A percentile compares a stretch with the other conserved stretches of the same genome.
Conservation (phyloP, 2,113 vertebrate species). For the Alethe castanea region DNA sequence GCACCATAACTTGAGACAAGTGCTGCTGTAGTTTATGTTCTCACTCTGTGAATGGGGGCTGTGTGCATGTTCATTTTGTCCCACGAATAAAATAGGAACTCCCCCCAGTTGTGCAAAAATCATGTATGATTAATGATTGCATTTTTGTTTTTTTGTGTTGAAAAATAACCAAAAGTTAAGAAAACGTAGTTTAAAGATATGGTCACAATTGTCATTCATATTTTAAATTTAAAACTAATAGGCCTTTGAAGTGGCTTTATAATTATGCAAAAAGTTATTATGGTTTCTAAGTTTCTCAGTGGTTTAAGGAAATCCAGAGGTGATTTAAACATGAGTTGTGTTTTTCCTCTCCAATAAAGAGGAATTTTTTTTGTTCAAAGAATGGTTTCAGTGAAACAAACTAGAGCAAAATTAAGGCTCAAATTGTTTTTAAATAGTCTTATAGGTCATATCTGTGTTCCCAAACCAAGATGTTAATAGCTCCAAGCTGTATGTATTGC, state of each 20-base stretch:
- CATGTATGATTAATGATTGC: constrained; percentile 33
- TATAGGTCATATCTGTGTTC: constrained; percentile 68
- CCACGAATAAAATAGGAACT: constrained; percentile 40
- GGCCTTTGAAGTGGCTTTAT: constrained; percentile 47
- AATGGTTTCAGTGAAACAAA: constrained; percentile 80
- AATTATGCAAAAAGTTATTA: constrained; percentile 55
- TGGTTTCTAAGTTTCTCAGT: constrained; percentile 55
- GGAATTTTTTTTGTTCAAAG: constrained; percentile 63
- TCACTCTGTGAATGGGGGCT: constrained; percentile 14
- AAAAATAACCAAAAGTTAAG: constrained; percentile 35
- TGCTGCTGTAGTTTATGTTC: constrained; percentile 69
- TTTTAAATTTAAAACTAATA: constrained; percentile 43
- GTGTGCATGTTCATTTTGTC: constrained; percentile 23
- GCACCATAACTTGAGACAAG: constrained; percentile 61
- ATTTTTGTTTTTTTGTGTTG: constrained; percentile 45
- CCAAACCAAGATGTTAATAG: constrained; percentile 70
- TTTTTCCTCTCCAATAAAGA: constrained; percentile 59
- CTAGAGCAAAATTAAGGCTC: constrained; percentile 68
- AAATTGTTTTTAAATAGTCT: constrained; percentile 61
- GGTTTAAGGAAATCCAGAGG: constrained; percentile 66
- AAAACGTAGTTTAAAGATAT: constrained; percentile 27
- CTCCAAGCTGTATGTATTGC: constrained; percentile 72
- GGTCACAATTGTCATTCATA: constrained; percentile 43
- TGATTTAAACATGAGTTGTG: constrained; percentile 50
- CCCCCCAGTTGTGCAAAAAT: constrained; percentile 35